Conservation (phyloP, 2,113 vertebrate genomes). For the Caloenas nicobarica region DNA sequence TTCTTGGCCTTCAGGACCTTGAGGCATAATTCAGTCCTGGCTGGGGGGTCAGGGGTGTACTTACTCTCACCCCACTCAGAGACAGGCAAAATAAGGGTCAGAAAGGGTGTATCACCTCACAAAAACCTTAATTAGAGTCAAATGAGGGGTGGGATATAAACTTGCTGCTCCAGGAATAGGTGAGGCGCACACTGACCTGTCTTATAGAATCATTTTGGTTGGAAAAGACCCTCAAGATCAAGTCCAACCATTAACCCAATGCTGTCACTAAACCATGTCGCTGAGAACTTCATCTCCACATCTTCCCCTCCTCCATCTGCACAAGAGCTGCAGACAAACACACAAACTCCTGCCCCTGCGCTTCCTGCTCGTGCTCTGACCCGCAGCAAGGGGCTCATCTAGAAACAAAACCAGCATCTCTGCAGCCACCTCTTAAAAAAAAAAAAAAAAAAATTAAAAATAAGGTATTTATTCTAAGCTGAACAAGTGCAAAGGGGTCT, state of each 20-base stretch:
- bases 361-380: not conserved
- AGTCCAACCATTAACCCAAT: too few relatives aligned
- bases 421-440: not conserved
- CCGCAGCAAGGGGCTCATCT: not conserved
- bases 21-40: not conserved
- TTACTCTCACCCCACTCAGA: not conserved
- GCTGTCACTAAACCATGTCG: too few relatives aligned
- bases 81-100: not conserved
- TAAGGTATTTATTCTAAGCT: not conserved
- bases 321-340: not conserved
- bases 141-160: not conserved
- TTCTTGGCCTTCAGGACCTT: not conserved
- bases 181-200: not conserved
- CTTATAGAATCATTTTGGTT: too few relatives aligned
- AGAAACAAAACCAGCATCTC: not conserved
- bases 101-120: not conserved
- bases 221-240: too few relatives aligned
- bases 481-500: not conserved
- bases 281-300: too few relatives aligned
- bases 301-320: not conserved
- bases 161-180: not conserved
- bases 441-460: not conserved
- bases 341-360: not conserved
- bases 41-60: not conserved
- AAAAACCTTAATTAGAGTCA: not conserved